Conservation (phyloP, 2,113 vertebrate genomes). For the Pelecanoides urinatrix region DNA sequence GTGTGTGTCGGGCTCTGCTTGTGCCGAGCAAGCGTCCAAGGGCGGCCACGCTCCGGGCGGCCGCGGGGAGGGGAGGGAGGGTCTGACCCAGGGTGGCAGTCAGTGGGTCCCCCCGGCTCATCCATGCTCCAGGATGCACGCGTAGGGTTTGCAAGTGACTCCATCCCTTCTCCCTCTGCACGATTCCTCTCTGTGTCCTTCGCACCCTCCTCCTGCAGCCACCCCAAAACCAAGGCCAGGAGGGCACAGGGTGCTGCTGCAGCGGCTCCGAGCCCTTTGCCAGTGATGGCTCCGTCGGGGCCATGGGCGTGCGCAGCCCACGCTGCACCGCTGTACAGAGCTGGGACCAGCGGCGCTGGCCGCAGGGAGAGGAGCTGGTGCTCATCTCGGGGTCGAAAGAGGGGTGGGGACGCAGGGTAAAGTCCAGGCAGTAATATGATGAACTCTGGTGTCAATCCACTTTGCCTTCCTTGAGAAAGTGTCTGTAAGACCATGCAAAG, state of each 20-base stretch:
- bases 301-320: accelerated
- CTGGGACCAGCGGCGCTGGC: background rate
- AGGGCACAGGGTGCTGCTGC: accelerated
- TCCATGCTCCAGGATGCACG: accelerated
- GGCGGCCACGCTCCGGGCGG: accelerated
- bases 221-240: background rate
- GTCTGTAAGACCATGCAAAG: background rate
- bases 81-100: accelerated
- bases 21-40: accelerated
- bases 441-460: background rate
- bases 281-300: accelerated
- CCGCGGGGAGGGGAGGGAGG: accelerated
- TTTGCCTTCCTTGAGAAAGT: background rate
- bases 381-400: background rate
- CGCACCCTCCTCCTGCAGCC: background rate
- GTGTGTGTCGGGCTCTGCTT: background rate
- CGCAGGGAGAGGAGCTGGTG: background rate
- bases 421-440: background rate
- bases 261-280: background rate
- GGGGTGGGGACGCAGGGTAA: background rate
- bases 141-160: background rate
- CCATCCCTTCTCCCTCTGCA: background rate
- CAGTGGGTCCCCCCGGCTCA: background rate
- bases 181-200: background rate
- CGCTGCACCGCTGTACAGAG: background rate